Evolutionary conservation across 2,888 invertebrate species (phyloP).

Genomic region (Lasioglossum marginatum): DNA sequence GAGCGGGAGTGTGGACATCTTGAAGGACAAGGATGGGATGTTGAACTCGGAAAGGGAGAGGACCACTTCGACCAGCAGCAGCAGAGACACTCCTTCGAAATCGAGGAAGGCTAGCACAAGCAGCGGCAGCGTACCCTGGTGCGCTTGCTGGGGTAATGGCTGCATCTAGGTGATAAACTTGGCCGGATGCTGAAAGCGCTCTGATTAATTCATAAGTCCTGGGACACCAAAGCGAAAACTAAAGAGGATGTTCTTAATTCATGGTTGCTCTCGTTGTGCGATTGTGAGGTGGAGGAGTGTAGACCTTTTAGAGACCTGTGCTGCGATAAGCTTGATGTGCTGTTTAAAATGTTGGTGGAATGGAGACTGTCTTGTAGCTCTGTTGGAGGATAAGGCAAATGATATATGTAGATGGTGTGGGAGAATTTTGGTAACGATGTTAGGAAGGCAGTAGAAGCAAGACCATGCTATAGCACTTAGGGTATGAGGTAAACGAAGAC

Average conservation of each 20-base stretch:
- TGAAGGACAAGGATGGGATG: slow-evolving; percentile 73
- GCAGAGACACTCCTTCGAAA: slow-evolving; percentile 86
- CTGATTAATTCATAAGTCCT: neutral
- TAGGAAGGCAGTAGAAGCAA: no score
- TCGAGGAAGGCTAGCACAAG: slow-evolving; percentile 88
- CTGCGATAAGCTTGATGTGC: neutral
- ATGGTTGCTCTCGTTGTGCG: neutral
- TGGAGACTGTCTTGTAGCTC: no score
- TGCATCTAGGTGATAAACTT: slow-evolving; percentile 86
- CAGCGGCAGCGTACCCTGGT: slow-evolving; percentile 92
- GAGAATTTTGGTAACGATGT: no score
- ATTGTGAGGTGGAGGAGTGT: neutral
- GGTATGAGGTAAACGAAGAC: neutral
- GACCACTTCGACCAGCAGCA: slow-evolving; percentile 88
- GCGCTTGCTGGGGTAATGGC: slow-evolving; percentile 94
- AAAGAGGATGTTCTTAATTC: neutral
- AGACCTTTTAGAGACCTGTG: neutral
- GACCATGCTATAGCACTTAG: neutral
- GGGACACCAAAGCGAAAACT: neutral
- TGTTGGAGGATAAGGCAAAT: no score
- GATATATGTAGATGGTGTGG: neutral
- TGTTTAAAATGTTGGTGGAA: neutral
- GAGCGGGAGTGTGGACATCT: slow-evolving; percentile 75
- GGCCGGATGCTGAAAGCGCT: neutral
- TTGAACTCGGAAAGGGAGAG: slow-evolving; percentile 87